Evolutionary conservation across 1,140 invertebrate species (phyloP).

Genomic region (Mactra quadrangularis): DNA sequence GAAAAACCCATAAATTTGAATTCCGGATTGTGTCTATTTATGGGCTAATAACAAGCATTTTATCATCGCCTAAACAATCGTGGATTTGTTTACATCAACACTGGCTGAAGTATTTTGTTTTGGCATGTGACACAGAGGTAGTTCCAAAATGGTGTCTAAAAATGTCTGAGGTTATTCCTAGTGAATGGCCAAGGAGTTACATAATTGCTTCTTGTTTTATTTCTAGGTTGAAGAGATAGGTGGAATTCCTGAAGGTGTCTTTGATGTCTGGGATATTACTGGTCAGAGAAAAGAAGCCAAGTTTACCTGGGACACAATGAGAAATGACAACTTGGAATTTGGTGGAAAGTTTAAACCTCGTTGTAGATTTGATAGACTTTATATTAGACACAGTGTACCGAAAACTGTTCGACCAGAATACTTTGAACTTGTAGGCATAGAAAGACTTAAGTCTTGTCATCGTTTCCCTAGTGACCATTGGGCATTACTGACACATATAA

Average conservation of each 20-base stretch:
- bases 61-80: too few relatives aligned
- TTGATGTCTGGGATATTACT: conserved; percentile 86
- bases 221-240: conserved; percentile 83
- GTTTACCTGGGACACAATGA: conserved; percentile 86
- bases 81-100: too few relatives aligned
- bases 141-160: too few relatives aligned
- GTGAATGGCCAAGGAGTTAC: too few relatives aligned
- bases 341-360: conserved; percentile 82
- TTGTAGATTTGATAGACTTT: conserved; percentile 87
- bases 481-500: conserved; percentile 85
- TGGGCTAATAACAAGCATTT: too few relatives aligned
- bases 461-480: conserved; percentile 88
- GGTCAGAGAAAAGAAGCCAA: conserved; percentile 85
- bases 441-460: conserved; percentile 85
- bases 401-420: conserved; percentile 83
- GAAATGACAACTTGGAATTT: conserved; percentile 85
- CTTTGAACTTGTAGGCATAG: conserved; percentile 87
- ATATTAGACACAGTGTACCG: conserved; percentile 80
- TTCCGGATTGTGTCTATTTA: too few relatives aligned
- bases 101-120: too few relatives aligned
- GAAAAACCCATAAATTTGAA: too few relatives aligned
- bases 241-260: conserved; percentile 83
- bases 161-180: too few relatives aligned
- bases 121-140: too few relatives aligned
- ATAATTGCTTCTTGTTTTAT: too few relatives aligned